phyloP scores from a whole-genome alignment of 2,113 vertebrate genomes.

The Hemiprocne comata region DNA sequence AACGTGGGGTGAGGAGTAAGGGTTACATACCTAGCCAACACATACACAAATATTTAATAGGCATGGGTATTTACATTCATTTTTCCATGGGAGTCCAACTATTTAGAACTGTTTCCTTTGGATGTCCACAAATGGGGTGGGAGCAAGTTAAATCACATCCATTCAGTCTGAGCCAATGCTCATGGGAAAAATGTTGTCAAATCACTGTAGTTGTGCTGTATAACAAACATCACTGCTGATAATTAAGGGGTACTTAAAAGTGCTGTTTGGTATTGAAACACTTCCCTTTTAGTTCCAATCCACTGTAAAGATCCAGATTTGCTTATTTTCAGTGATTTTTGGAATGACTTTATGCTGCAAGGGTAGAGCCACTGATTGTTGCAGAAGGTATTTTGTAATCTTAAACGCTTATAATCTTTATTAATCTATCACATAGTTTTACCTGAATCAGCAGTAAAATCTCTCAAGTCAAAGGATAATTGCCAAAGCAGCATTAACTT shows the following conservation, averaged over 20 bases:
- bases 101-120: not conserved
- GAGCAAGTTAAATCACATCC: not conserved
- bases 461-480: constrained; percentile 61
- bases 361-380: not conserved
- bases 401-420: constrained; percentile 29
- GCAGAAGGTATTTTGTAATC: not conserved
- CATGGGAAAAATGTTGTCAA: not conserved
- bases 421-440: constrained; percentile 2
- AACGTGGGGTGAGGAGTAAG: not conserved
- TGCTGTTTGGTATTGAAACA: not conserved
- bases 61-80: not conserved
- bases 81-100: not conserved
- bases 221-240: not conserved
- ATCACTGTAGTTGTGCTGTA: not conserved
- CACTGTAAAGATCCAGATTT: not conserved
- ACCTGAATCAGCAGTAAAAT: constrained; percentile 51
- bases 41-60: not conserved
- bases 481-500: constrained; percentile 75
- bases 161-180: not conserved
- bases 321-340: not conserved
- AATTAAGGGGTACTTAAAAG: not conserved
- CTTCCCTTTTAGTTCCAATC: not conserved
- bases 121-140: not conserved
- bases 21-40: not conserved
- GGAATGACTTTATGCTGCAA: not conserved